phyloP scores from a whole-genome alignment of 2,888 invertebrate genomes.

The Eilema depressum region DNA sequence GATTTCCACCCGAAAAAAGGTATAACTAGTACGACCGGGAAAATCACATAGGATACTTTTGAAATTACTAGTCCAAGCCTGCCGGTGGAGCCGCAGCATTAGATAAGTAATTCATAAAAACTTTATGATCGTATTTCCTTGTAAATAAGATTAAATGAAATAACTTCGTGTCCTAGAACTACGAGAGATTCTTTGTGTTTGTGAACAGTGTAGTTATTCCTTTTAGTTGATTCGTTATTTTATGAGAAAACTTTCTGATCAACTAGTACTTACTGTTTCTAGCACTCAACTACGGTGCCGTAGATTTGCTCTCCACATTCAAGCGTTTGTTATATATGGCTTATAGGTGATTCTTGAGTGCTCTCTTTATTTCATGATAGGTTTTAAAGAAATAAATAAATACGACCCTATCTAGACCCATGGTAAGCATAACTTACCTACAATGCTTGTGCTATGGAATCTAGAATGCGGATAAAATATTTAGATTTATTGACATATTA shows the following conservation, averaged over 20 bases:
- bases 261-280: neutral
- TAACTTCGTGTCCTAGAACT: neutral
- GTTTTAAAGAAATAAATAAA: too few species aligned
- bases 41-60: too few species aligned
- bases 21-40: too few species aligned
- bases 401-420: too few species aligned
- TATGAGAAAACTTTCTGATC: neutral
- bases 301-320: neutral
- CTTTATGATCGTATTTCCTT: neutral
- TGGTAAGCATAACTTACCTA: too few species aligned
- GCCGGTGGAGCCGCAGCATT: neutral
- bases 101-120: neutral
- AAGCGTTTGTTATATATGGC: neutral
- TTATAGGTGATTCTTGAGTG: neutral
- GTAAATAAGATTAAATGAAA: slow-evolving; percentile 4
- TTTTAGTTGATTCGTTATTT: slow-evolving; percentile 1
- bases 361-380: neutral
- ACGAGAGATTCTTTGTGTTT: neutral
- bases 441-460: too few species aligned
- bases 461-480: too few species aligned
- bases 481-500: too few species aligned
- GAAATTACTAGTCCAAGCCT: too few species aligned
- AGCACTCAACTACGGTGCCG: neutral
- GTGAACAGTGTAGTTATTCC: neutral
- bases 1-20: too few species aligned